Percentiles rank a stretch among this genome's conserved stretches.
phyloP scores from a whole-genome alignment of 2,113 vertebrate genomes.

The Pedetes capensis region DNA sequence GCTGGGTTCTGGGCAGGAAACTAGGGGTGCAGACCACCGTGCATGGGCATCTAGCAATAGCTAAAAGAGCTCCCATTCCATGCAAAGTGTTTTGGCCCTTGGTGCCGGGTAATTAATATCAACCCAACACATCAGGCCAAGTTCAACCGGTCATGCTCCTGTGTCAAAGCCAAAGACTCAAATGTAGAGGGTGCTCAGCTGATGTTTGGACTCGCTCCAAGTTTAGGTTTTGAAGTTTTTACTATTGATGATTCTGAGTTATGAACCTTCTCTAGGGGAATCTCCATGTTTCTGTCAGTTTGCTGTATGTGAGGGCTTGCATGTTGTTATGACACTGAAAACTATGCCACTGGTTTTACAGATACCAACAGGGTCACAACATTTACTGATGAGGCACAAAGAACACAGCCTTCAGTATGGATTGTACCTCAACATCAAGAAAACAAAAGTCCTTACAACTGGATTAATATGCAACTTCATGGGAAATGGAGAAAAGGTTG shows the following conservation, averaged over 20 bases:
- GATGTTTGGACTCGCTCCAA: background rate
- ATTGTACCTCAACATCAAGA: too few species aligned
- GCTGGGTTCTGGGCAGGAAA: background rate
- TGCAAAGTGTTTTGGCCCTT: background rate
- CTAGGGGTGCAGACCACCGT: background rate
- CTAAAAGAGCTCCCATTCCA: background rate
- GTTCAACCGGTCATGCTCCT: background rate
- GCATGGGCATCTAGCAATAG: background rate
- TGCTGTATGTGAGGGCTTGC: too few species aligned
- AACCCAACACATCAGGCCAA: background rate
- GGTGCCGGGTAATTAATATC: background rate
- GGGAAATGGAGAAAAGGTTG: too few species aligned
- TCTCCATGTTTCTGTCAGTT: too few species aligned
- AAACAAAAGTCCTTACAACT: too few species aligned
- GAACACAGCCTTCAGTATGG: too few species aligned
- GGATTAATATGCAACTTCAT: too few species aligned
- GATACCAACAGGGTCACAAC: too few species aligned
- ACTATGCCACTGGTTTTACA: too few species aligned
- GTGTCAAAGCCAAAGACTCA: background rate
- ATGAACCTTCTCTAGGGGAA: background rate
- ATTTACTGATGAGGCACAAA: too few species aligned
- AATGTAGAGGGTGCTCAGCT: background rate
- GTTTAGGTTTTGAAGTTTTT: background rate
- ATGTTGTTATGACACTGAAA: too few species aligned
- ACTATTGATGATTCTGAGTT: background rate